Evolutionary conservation across 2,113 vertebrate species (phyloP).

Genomic region (Thunnus maccoyii): DNA sequence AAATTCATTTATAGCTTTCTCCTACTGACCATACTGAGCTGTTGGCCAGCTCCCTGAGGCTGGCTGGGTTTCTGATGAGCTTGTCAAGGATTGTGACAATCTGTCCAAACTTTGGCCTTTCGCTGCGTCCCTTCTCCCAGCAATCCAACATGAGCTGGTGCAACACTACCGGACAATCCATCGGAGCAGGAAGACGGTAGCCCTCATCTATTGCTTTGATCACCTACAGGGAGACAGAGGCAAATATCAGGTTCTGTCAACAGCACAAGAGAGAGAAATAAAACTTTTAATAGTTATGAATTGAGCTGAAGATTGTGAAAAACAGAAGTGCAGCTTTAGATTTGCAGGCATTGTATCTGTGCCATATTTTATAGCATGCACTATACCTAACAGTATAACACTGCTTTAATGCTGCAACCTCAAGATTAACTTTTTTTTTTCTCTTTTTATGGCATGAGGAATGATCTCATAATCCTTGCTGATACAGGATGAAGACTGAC

Average conservation of each 20-base stretch:
- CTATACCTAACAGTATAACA: not conserved
- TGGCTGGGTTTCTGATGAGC: conserved; percentile 86
- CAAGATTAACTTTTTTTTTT: not conserved
- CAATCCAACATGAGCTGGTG: conserved; percentile 89
- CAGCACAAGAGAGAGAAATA: not conserved
- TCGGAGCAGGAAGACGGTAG: conserved; percentile 87
- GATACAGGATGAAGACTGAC: too few relatives aligned
- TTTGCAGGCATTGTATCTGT: not conserved
- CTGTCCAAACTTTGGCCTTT: conserved; percentile 87
- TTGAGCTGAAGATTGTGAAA: not conserved
- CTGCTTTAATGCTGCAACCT: not conserved
- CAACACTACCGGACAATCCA: conserved; percentile 87
- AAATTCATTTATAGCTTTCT: conserved; percentile 10
- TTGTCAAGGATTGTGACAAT: conserved; percentile 88
- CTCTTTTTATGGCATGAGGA: not conserved
- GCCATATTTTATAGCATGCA: not conserved
- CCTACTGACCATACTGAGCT: conserved; percentile 84
- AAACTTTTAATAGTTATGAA: not conserved
- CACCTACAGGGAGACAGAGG: conserved; percentile 73
- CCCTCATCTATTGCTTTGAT: conserved; percentile 89
- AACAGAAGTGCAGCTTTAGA: not conserved
- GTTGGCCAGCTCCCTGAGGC: conserved; percentile 86
- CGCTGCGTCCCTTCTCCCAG: conserved; percentile 86
- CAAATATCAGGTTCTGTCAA: not conserved
- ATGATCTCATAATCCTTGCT: too few relatives aligned